phyloP scores from a whole-genome alignment of 2,888 invertebrate genomes.

The Sisyra nigra region DNA sequence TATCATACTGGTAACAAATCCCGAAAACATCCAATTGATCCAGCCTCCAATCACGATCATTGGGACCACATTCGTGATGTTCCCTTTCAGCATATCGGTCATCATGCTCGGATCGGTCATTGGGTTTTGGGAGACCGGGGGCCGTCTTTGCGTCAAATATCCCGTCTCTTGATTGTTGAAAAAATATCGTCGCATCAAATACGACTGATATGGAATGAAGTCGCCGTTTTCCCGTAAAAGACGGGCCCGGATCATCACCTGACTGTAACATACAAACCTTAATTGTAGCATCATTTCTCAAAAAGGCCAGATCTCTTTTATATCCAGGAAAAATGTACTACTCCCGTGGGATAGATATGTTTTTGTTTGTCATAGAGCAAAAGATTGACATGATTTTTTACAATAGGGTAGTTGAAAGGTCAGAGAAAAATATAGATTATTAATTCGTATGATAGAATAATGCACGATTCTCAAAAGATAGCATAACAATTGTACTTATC shows the following conservation, averaged over 20 bases:
- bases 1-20: slow-evolving; percentile 97
- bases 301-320: too few species aligned
- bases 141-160: slow-evolving; percentile 82
- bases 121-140: slow-evolving; percentile 74
- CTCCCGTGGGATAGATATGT: too few species aligned
- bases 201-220: slow-evolving; percentile 81
- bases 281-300: too few species aligned
- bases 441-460: too few species aligned
- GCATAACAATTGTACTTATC: too few species aligned
- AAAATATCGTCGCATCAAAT: slow-evolving; percentile 81
- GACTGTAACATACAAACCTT: slow-evolving; percentile 37
- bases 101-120: slow-evolving; percentile 95
- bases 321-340: too few species aligned
- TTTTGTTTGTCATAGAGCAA: too few species aligned
- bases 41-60: slow-evolving; percentile 99
- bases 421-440: too few species aligned
- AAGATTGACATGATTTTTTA: too few species aligned
- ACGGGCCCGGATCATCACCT: slow-evolving; percentile 87
- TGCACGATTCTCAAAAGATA: too few species aligned
- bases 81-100: slow-evolving; percentile 98
- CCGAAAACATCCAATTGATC: slow-evolving; percentile 99
- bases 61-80: slow-evolving; percentile 93
- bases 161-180: slow-evolving; percentile 94
- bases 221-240: slow-evolving; percentile 94
- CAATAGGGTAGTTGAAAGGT: too few species aligned